Evolutionary conservation across 2,888 invertebrate genomes (phyloP), one percentile per base, ranked within the genome.

Genomic region (Dynastes hyllus): DNA sequence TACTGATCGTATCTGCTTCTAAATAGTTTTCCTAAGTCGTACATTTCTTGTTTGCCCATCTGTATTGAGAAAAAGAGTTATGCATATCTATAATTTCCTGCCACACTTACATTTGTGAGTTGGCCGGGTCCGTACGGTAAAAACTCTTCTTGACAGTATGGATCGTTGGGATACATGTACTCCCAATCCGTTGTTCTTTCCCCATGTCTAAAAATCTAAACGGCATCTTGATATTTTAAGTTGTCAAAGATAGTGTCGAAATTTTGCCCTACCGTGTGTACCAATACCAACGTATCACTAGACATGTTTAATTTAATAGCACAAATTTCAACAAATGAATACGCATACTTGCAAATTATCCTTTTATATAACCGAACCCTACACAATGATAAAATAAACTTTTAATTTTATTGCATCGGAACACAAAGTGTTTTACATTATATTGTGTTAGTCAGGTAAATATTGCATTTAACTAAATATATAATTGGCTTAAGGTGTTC

Each of bases 51-150:
- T 45, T 77, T 77, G 5, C 79, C 79, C 13, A 13, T 13, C 79
- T 79, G 51, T 8, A 61, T 45, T 16, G n/a, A 13, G 11, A 37
- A 13, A n/a, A 1, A 37, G 32, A n/a, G 32, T 16, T 37, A 4
- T 16, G n/a, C 6, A 53, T 53, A 16, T 16, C 3, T 4, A n/a
- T 53, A 53, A 53, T 2, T 53, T n/a, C 3, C 1, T 5, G 53
- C n/a, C 6, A 16, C 67, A 82, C 89, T 89, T 89, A 94, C 94
- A 88, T 92, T 92, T 69, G 95, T 94, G 69, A 95, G 88, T 86
- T 95, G 94, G 77, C 94, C 94, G 91, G 92, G 93, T 69, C 94
- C 94, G 83, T 91, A 92, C 16, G 94, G 94, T 90, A 92, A 92
- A 87, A 91, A 91, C 16, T 91, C 90, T 81, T 92, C 90, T 84